Evolutionary conservation across 2,113 vertebrate genomes (phyloP).

Genomic region (Xiphophorus hellerii): DNA sequence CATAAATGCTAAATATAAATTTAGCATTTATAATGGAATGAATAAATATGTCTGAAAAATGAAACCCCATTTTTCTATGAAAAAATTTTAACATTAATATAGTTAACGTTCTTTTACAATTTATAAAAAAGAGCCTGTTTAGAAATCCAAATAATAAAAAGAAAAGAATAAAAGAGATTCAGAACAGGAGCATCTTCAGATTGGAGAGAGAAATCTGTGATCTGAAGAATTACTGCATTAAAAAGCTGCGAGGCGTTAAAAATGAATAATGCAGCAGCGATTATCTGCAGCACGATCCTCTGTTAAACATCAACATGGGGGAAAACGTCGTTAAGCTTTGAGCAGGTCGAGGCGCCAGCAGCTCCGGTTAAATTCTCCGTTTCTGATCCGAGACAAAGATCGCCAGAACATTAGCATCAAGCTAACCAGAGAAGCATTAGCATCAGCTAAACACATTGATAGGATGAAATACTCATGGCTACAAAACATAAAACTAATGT

Average conservation of each 20-base stretch:
- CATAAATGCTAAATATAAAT: no score
- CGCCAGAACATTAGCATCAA: background rate
- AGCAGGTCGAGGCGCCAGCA: constrained; percentile 12
- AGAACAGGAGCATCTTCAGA: background rate
- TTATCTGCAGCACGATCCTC: background rate
- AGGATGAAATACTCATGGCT: no score
- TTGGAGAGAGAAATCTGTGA: background rate
- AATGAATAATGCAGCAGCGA: constrained; percentile 4
- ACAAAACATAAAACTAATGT: no score
- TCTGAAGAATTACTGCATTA: background rate
- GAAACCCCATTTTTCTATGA: no score
- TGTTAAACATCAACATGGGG: constrained; percentile 3
- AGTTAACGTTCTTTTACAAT: no score
- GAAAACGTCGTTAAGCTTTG: constrained; percentile 9
- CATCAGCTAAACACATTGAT: no score
- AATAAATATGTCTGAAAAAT: no score
- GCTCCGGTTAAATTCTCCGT: constrained; percentile 9
- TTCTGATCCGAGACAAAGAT: background rate
- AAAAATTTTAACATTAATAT: no score
- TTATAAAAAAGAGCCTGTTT: no score
- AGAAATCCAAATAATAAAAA: background rate
- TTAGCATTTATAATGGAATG: no score
- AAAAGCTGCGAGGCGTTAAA: background rate
- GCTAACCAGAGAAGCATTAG: no score
- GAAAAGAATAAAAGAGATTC: background rate